Evolutionary conservation across 2,113 vertebrate genomes (phyloP), one percentile per base, ranked within the genome.

Genomic region (Galeopterus variegatus): DNA sequence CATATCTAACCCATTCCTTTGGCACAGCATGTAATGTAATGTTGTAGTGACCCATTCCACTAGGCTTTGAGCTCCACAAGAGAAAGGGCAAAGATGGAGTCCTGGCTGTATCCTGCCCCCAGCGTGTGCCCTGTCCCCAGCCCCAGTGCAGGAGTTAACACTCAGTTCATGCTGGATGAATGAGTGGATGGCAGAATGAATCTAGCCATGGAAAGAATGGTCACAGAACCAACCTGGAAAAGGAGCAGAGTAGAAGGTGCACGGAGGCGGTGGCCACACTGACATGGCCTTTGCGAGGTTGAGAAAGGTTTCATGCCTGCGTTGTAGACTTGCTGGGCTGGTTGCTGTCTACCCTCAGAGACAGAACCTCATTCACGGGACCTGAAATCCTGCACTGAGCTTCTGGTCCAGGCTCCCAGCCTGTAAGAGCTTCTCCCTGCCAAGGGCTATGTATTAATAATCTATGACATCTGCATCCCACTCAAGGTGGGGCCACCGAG

Each of bases 401-500:
- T 48, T 87, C 41, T 19, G 26, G 23, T 14, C 50, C 0, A 2
- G 52, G 41, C 45, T 52, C 3, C 6, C 21, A 69, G 86, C 36
- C 54, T 13, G 0, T 5, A 73, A 4, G 31, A 31, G 60, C 6
- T 23, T 77, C 52, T 36, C n/a, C 23, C 69, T 36, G 54, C 89
- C 2, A 3, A 17, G 58, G 33, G 26, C 64, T 13, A 0, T 5
- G 6, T 21, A 1, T 33, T 2, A 54, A 90, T 45, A 31, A 36
- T 58, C 45, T 5, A 48, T 2, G 72, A 36, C 1, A 24, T 10
- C 56, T 1, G 1, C 1, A 1, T 11, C 33, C 0, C 1, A 0
- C 50, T 36, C 58, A 19, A 4, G 0, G 3, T 1, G 56, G 24
- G 54, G 54, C 41, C 69, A 0, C 28, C 36, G 1, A 1, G 0